Evolutionary conservation across 2,113 vertebrate genomes (phyloP).

Genomic region (Pica pica): DNA sequence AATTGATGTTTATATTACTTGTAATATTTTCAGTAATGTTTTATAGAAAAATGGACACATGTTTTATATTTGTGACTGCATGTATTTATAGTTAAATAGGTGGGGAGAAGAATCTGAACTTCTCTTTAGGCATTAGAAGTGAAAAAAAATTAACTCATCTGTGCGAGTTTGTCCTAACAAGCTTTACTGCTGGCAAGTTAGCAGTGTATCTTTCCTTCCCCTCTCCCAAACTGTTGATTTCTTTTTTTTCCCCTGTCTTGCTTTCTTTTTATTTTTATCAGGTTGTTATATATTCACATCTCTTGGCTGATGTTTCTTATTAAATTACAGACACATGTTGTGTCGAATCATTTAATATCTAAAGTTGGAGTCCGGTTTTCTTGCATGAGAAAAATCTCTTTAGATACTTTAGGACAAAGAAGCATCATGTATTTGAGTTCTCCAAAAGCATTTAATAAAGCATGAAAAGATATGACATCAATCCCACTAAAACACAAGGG

Average conservation of each 20-base stretch:
- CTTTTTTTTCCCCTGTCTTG: slow-evolving; percentile 19
- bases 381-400: slow-evolving; percentile 57
- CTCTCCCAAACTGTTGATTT: not conserved
- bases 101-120: not conserved
- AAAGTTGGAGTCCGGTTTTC: slow-evolving; percentile 71
- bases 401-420: slow-evolving; percentile 83
- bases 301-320: slow-evolving; percentile 80
- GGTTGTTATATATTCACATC: slow-evolving; percentile 71
- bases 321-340: slow-evolving; percentile 84
- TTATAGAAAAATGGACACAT: not conserved
- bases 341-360: slow-evolving; percentile 87
- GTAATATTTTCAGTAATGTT: not conserved
- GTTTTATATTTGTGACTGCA: not conserved
- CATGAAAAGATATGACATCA: slow-evolving; percentile 99
- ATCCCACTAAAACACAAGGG: slow-evolving; percentile 89
- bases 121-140: not conserved
- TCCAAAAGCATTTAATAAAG: slow-evolving; percentile 89
- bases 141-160: not conserved
- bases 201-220: slow-evolving; percentile 41
- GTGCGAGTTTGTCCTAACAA: slow-evolving; percentile 25
- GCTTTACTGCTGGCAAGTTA: slow-evolving; percentile 65
- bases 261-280: slow-evolving; percentile 57
- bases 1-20: not conserved
- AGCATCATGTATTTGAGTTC: slow-evolving; percentile 80
- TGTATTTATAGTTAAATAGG: slow-evolving; percentile 10